Percentiles rank a stretch among this genome's conserved stretches.
These are phyloP conservation scores for Clanis bilineata DNA, from an alignment of 2,888 invertebrate species.

Conservation along the genomic window DNA sequence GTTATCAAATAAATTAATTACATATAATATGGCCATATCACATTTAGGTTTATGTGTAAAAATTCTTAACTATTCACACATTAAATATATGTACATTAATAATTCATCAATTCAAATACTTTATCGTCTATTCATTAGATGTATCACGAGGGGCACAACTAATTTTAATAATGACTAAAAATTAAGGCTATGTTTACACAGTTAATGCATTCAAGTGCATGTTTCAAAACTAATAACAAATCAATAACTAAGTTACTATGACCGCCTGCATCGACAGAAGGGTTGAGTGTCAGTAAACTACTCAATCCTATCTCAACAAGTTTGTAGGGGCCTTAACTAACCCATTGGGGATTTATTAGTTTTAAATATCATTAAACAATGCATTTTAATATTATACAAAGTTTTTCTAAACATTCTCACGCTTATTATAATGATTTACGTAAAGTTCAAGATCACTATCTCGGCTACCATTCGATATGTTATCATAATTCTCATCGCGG, in stretches of 20 bases:
- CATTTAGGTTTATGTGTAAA: not conserved
- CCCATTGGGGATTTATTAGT: constrained; percentile 33
- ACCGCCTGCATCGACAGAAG: constrained; percentile 49
- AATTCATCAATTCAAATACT: not conserved
- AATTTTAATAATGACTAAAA: not conserved
- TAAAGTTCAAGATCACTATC: constrained; percentile 36
- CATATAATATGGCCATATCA: too few species aligned
- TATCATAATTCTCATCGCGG: constrained; percentile 7
- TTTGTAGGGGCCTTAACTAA: constrained; percentile 54
- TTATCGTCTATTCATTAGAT: not conserved
- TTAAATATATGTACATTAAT: not conserved
- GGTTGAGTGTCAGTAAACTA: constrained; percentile 75
- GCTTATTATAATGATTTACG: constrained; percentile 38
- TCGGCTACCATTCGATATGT: constrained; percentile 25
- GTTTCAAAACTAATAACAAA: constrained; percentile 38
- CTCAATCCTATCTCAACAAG: constrained; percentile 69
- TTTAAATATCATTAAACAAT: constrained; percentile 40
- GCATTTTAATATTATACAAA: constrained; percentile 47
- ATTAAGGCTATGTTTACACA: constrained; percentile 32
- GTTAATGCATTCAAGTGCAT: constrained; percentile 32
- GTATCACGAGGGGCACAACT: not conserved
- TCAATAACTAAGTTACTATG: constrained; percentile 60
- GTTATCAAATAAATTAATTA: too few species aligned
- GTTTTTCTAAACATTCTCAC: constrained; percentile 52
- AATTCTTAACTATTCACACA: not conserved